Base-by-base conservation (phyloP, 2,888 invertebrate species). In the Listrodromus nycthemerus region DNA sequence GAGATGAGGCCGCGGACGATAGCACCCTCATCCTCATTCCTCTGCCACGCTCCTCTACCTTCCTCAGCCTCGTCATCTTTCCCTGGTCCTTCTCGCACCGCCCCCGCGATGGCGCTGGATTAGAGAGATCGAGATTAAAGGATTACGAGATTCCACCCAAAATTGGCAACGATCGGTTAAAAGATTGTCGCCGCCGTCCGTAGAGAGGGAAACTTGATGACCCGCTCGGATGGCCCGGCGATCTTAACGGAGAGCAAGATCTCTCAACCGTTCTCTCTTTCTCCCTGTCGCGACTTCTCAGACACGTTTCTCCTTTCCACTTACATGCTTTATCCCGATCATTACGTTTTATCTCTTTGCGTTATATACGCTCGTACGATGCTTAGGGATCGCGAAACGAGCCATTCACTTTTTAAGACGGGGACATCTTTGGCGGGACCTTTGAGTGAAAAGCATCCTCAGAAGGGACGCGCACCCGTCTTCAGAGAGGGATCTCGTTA, bases 81-180 rank as follows among this genome's bases (percentile, higher is more conserved):
- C 27, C 63, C 41, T 27, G 33, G 41, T 55, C 48, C 21, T 6
- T 45, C 6, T 7, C 33, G 16, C 24, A 52, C 48, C 21, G 50
- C 33, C 50, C 24, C n/a, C 30, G 30, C 24, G 37, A 45, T 70
- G 65, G 76, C 66, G 69, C 69, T 61, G 84, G 83, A 84, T 84
- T 80, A 86, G 84, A 82, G 71, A 79, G 79, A 85, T 81, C 74
- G 81, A 80, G 85, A 86, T 86, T 85, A 84, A 85, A 79, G 84
- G 84, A 86, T 86, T 86, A 86, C 85, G 82, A 83, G 86, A 86
- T 84, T 71, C 81, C 71, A 73, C 69, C 85, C 75, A 79, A 85
- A 85, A 85, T 86, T 85, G 85, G 84, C 83, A 84, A 84, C 85
- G 84, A 84, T 85, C 85, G 79, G 78, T 82, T 75, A 71, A 85